Evolutionary conservation across 2,113 vertebrate genomes (phyloP).

Genomic region (Microcebus tavaratra): DNA sequence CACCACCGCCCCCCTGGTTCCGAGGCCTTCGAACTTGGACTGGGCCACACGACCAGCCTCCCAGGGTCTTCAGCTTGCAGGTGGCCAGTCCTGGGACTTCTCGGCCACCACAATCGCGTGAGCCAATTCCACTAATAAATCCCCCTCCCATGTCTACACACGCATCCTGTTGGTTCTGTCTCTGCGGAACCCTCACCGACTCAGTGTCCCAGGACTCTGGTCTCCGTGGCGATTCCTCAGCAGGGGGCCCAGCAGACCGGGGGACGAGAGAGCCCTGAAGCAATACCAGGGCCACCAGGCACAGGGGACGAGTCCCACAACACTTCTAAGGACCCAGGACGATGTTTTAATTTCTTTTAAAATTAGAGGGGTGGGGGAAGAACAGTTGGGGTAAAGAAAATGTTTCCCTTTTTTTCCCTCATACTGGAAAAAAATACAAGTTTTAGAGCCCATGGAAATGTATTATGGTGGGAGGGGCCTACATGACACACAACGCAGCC

Average conservation of each 20-base stretch:
- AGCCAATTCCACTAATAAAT: background rate
- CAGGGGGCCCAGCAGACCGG: rapidly evolving
- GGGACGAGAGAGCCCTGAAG: background rate
- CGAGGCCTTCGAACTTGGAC: background rate
- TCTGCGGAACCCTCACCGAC: background rate
- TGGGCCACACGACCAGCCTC: background rate
- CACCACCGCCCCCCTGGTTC: background rate
- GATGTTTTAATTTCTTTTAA: background rate
- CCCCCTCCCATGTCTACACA: background rate
- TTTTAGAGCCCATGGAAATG: background rate
- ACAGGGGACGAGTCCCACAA: background rate
- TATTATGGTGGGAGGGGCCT: background rate
- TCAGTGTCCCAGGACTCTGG: background rate
- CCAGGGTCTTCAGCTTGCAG: background rate
- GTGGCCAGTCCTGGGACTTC: background rate
- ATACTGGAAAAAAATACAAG: background rate
- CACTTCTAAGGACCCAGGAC: background rate
- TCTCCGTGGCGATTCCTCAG: background rate
- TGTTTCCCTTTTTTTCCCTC: background rate
- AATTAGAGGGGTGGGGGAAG: background rate
- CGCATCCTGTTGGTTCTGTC: background rate
- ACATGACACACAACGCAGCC: rapidly evolving
- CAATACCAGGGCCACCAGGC: background rate
- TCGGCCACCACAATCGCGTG: background rate
- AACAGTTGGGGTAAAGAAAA: background rate